phyloP scores from a whole-genome alignment of 2,113 vertebrate species.

The Cariama cristata region DNA sequence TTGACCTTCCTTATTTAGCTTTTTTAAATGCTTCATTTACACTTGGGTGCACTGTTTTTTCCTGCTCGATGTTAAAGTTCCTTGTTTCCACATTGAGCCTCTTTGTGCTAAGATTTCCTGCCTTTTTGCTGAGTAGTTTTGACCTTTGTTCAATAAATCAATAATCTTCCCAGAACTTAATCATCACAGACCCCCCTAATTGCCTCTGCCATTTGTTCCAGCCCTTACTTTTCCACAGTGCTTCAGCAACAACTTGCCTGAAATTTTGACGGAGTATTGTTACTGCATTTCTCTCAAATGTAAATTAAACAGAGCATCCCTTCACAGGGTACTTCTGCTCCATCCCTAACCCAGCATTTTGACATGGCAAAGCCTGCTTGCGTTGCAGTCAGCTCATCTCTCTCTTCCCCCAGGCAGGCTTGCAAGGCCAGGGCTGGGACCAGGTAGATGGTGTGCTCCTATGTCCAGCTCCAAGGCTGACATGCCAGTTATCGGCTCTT shows the following conservation, averaged over 20 bases:
- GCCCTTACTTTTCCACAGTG: background rate
- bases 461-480: background rate
- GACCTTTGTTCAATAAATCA: constrained; percentile 52
- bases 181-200: background rate
- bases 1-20: constrained; percentile 58
- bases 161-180: constrained; percentile 38
- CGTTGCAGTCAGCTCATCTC: background rate
- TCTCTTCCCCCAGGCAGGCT: background rate
- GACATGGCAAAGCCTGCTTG: background rate
- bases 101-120: constrained; percentile 61
- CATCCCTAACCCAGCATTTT: background rate
- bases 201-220: background rate
- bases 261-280: background rate
- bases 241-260: background rate
- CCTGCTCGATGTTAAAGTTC: background rate
- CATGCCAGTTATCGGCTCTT: background rate
- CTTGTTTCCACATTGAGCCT: background rate
- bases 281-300: background rate
- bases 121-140: constrained; percentile 52
- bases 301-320: background rate
- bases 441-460: background rate
- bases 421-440: background rate
- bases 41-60: constrained; percentile 38
- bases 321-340: background rate
- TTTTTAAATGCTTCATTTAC: constrained; percentile 21